Percentiles rank a stretch among this genome's conserved stretches.
phyloP scores from a whole-genome alignment of 2,113 vertebrate species.

The Rhea americana region DNA sequence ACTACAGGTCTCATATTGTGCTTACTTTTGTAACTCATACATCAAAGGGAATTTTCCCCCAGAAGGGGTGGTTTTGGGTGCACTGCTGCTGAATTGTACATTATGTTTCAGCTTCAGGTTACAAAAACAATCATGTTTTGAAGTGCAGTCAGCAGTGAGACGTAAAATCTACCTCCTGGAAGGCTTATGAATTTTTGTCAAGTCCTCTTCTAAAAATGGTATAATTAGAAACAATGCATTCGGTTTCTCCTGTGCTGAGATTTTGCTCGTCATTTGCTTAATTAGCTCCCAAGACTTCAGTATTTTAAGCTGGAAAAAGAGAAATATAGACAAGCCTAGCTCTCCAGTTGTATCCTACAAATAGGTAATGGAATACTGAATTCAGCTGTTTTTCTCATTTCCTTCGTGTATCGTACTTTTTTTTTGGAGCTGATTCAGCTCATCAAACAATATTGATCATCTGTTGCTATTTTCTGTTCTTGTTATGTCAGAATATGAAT shows the following conservation, averaged over 20 bases:
- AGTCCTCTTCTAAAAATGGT: slow-evolving; percentile 18
- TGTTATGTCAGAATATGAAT: slow-evolving; percentile 74
- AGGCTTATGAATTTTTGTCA: slow-evolving; percentile 22
- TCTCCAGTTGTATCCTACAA: background rate
- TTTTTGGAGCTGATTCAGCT: background rate
- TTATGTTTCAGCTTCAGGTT: slow-evolving; percentile 56
- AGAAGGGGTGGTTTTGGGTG: slow-evolving; percentile 37
- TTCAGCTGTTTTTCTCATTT: background rate
- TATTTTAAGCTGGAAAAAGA: slow-evolving; percentile 13
- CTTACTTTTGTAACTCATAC: slow-evolving; percentile 36
- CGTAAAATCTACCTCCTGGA: slow-evolving; percentile 37
- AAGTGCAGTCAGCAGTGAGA: slow-evolving; percentile 35
- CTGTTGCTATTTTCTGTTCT: slow-evolving; percentile 13
- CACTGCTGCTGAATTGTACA: slow-evolving; percentile 22
- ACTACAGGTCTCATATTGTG: slow-evolving; percentile 52
- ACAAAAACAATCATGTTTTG: slow-evolving; percentile 59
- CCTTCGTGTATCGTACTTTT: background rate
- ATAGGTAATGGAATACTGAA: background rate
- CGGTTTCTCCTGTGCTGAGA: background rate
- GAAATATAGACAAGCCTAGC: background rate
- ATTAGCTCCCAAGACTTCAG: slow-evolving; percentile 18
- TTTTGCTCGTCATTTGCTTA: slow-evolving; percentile 37
- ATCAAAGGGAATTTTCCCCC: slow-evolving; percentile 66
- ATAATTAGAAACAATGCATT: slow-evolving; percentile 38
- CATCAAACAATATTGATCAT: background rate